Evolutionary conservation across 2,888 invertebrate genomes (phyloP).

Genomic region (Calliphora vomitoria): DNA sequence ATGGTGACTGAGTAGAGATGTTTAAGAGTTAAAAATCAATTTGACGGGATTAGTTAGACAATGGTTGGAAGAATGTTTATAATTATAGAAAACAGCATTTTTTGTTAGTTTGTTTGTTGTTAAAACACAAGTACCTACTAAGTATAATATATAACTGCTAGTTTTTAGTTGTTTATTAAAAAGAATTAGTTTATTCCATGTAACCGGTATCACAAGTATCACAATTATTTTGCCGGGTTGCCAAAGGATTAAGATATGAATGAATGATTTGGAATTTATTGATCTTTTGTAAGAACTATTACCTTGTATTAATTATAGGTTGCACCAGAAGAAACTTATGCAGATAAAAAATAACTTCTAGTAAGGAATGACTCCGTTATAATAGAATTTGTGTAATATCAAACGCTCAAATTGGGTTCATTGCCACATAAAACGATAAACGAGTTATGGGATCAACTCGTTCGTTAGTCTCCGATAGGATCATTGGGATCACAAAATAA

Average conservation of each 20-base stretch:
- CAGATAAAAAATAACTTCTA: too few relatives aligned
- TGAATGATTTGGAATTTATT: slow-evolving; percentile 8
- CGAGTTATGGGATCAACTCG: too few relatives aligned
- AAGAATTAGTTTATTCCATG: background rate
- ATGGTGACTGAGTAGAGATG: slow-evolving; percentile 60
- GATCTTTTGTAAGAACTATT: too few relatives aligned
- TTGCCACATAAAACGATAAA: too few relatives aligned
- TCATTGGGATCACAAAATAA: too few relatives aligned
- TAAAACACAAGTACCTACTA: slow-evolving; percentile 21
- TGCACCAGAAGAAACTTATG: too few relatives aligned
- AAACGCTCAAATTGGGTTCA: too few relatives aligned
- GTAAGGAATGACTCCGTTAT: too few relatives aligned
- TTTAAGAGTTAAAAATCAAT: slow-evolving; percentile 70
- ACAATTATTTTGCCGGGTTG: slow-evolving; percentile 21
- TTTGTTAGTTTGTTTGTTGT: background rate
- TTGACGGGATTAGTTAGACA: slow-evolving; percentile 73
- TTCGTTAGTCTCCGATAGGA: too few relatives aligned
- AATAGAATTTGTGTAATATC: too few relatives aligned
- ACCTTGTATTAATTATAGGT: too few relatives aligned
- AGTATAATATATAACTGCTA: background rate
- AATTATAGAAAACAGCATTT: slow-evolving; percentile 65
- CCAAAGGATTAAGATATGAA: slow-evolving; percentile 8
- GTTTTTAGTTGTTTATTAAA: slow-evolving; percentile 6
- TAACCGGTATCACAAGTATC: slow-evolving; percentile 28
- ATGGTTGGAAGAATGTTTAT: slow-evolving; percentile 67